Evolutionary conservation across 2,888 invertebrate genomes (phyloP).

Genomic region (Monopis laevigella): DNA sequence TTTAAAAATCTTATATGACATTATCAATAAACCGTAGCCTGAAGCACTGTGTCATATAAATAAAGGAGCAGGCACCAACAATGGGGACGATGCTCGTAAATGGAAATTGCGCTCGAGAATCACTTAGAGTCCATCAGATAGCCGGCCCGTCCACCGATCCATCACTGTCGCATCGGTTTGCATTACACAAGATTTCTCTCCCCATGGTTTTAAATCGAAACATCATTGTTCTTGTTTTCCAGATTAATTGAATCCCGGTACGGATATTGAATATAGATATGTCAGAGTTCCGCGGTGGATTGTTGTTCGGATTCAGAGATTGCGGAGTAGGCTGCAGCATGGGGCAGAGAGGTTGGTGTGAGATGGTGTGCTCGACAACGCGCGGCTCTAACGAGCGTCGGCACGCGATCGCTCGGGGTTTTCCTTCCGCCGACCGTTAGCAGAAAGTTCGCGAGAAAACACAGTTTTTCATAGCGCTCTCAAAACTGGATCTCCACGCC

Average conservation of each 20-base stretch:
- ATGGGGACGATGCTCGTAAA: slow-evolving; percentile 54
- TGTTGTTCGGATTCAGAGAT: too few relatives aligned
- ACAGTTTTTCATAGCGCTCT: slow-evolving; percentile 51
- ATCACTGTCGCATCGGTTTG: slow-evolving; percentile 63
- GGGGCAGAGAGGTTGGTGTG: too few relatives aligned
- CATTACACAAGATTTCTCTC: slow-evolving; percentile 63
- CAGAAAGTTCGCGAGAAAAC: slow-evolving; percentile 62
- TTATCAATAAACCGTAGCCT: slow-evolving; percentile 1
- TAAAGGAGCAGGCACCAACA: slow-evolving; percentile 24
- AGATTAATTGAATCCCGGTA: slow-evolving; percentile 33
- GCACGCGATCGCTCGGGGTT: slow-evolving; percentile 57
- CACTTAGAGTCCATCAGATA: slow-evolving; percentile 65
- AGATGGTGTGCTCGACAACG: slow-evolving; percentile 21
- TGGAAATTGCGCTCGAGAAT: slow-evolving; percentile 58
- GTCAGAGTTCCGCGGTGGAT: too few relatives aligned
- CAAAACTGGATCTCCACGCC: slow-evolving; percentile 53
- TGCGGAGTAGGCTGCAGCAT: not conserved
- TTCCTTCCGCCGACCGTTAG: slow-evolving; percentile 55
- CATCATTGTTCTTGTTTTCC: slow-evolving; percentile 59
- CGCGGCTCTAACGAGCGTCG: slow-evolving; percentile 43
- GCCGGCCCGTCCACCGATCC: slow-evolving; percentile 42
- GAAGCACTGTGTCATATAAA: not conserved
- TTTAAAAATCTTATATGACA: too few relatives aligned
- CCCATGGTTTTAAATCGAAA: slow-evolving; percentile 54
- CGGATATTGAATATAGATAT: not conserved